A percentile compares a stretch with the other conserved stretches of the same genome.
These are phyloP conservation scores for Agelas oroides DNA, from an alignment of 37 sponge, comb jelly and placozoan species.

Conservation along the genomic window DNA sequence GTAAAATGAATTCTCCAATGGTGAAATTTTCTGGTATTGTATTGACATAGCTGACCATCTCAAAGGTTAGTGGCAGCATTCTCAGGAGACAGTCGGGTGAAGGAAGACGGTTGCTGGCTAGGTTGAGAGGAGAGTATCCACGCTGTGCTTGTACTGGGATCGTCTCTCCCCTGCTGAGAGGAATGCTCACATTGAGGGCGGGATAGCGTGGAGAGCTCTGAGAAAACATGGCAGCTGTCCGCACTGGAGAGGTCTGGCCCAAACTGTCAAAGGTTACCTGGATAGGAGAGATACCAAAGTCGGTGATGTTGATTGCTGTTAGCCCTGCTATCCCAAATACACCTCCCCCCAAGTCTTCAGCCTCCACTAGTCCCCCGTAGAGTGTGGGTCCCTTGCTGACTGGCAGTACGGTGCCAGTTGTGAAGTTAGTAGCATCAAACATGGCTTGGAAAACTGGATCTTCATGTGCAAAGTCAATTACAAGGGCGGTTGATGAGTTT, in stretches of 20 bases:
- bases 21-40: slow-evolving; percentile 38
- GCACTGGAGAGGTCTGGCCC: slow-evolving; percentile 19
- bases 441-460: slow-evolving; percentile 48
- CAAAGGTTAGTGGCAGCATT: slow-evolving; percentile 34
- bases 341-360: slow-evolving; percentile 48
- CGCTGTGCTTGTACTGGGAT: slow-evolving; percentile 18
- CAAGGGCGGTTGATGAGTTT: slow-evolving; percentile 22
- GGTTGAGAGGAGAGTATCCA: slow-evolving; percentile 71
- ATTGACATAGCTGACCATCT: slow-evolving; percentile 21
- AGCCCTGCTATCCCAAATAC: slow-evolving; percentile 28
- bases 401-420: slow-evolving; percentile 16
- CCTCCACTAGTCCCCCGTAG: slow-evolving; percentile 69
- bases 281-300: slow-evolving; percentile 71
- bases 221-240: slow-evolving; percentile 54
- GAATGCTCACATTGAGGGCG: slow-evolving; percentile 21
- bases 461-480: slow-evolving; percentile 58
- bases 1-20: slow-evolving; percentile 23
- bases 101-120: slow-evolving; percentile 36
- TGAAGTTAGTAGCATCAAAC: slow-evolving; percentile 51
- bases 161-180: background rate
- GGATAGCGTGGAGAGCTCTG: slow-evolving; percentile 34
- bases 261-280: slow-evolving; percentile 64
- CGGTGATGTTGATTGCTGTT: slow-evolving; percentile 24
- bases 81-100: slow-evolving; percentile 18
- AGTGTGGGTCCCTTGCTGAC: slow-evolving; percentile 21